Conservation (phyloP, 2,797 vertebrate species). For the Melanotaenia parkinsoni region DNA sequence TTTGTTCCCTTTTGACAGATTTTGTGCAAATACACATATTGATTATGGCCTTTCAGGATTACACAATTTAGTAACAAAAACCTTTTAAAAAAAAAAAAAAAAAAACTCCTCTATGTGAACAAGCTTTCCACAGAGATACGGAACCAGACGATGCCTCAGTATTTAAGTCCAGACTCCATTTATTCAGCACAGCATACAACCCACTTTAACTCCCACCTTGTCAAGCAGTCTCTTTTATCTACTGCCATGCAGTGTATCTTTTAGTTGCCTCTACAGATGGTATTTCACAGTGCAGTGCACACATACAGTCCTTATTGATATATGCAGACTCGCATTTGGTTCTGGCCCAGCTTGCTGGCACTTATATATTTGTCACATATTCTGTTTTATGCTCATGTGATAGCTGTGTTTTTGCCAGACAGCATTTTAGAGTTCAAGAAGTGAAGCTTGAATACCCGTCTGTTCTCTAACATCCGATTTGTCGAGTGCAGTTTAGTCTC, state of each 20-base stretch:
- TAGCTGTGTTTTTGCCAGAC: not conserved
- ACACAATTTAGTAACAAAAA: constrained; percentile 39
- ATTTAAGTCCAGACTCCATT: constrained; percentile 70
- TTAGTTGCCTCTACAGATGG: constrained; percentile 57
- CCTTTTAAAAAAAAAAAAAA: constrained; percentile 52
- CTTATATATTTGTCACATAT: constrained; percentile 40
- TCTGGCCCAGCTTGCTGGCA: constrained; percentile 29
- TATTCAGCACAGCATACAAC: constrained; percentile 54
- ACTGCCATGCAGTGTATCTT: constrained; percentile 58
- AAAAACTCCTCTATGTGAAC: constrained; percentile 26
- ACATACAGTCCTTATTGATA: constrained; percentile 59
- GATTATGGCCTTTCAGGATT: constrained; percentile 51
- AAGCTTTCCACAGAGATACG: constrained; percentile 39
- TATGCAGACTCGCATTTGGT: constrained; percentile 35
- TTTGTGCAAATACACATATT: constrained; percentile 46
- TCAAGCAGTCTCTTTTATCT: constrained; percentile 69
- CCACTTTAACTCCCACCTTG: constrained; percentile 73
- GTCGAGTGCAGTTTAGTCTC: not conserved
- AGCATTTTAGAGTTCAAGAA: constrained; percentile 1
- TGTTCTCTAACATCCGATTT: constrained; percentile 8
- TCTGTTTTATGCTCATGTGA: constrained; percentile 15
- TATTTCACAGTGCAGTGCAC: constrained; percentile 37
- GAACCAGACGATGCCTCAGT: constrained; percentile 51
- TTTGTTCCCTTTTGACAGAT: constrained; percentile 8
- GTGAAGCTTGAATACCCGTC: not conserved